Conservation (phyloP, 1,140 invertebrate genomes). For the Drosophila bocqueti region DNA sequence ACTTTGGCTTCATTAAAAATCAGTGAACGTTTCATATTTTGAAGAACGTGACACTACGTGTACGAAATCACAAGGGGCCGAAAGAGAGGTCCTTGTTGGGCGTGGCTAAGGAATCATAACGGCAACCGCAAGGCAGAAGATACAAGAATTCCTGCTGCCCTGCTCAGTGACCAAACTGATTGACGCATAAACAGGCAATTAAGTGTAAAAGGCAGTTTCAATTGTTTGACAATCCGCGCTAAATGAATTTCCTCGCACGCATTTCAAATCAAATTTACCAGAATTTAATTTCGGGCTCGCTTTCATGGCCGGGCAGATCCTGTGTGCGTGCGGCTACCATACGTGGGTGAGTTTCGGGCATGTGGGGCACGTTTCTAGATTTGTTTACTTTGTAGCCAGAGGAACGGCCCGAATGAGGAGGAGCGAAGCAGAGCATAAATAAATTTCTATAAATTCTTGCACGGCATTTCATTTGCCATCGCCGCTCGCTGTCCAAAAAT, state of each 20-base stretch:
- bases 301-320: slow-evolving; percentile 67
- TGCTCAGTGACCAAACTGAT: slow-evolving; percentile 58
- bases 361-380: slow-evolving; percentile 73
- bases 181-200: slow-evolving; percentile 81
- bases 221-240: slow-evolving; percentile 69
- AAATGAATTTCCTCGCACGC: slow-evolving; percentile 79
- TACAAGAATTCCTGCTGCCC: not conserved
- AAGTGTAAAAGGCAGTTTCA: slow-evolving; percentile 64
- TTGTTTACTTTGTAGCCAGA: slow-evolving; percentile 77
- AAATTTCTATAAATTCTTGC: slow-evolving; percentile 83
- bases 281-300: slow-evolving; percentile 77
- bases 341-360: slow-evolving; percentile 38
- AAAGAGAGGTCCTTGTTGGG: slow-evolving; percentile 12
- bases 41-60: slow-evolving; percentile 81
- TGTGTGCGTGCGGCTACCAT: slow-evolving; percentile 34
- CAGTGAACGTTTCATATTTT: slow-evolving; percentile 83
- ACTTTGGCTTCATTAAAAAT: slow-evolving; percentile 82
- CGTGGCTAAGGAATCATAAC: slow-evolving; percentile 46
- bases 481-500: slow-evolving; percentile 69
- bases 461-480: slow-evolving; percentile 78
- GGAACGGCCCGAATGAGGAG: slow-evolving; percentile 4
- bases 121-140: slow-evolving; percentile 32
- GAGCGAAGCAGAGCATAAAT: slow-evolving; percentile 57
- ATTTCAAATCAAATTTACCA: slow-evolving; percentile 77
- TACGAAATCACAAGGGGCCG: slow-evolving; percentile 42